A percentile compares a stretch with the other conserved stretches of the same genome.
phyloP scores from a whole-genome alignment of 2,797 vertebrate genomes.

The Ptychadena robeensis region DNA sequence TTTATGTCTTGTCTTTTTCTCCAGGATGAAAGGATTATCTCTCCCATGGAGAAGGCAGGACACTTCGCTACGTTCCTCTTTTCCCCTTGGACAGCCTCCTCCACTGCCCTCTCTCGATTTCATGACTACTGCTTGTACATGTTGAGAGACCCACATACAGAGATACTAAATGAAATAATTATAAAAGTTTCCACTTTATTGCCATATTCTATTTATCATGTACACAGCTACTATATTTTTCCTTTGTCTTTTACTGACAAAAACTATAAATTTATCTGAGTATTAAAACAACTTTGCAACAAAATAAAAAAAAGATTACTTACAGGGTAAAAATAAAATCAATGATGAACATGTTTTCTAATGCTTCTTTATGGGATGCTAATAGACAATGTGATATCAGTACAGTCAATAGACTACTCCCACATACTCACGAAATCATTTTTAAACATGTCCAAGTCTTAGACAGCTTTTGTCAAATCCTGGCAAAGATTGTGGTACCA shows the following conservation, averaged over 20 bases:
- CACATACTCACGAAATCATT: no score
- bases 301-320: neutral
- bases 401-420: neutral
- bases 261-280: neutral
- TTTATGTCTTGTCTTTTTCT: neutral
- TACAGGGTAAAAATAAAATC: conserved; percentile 14
- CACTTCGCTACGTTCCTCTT: conserved; percentile 14
- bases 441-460: no score
- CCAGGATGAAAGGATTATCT: conserved; percentile 51
- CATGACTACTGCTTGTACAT: conserved; percentile 14
- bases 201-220: neutral
- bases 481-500: no score
- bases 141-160: conserved; percentile 27
- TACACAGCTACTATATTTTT: neutral
- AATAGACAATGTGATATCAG: neutral
- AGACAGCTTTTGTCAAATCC: no score
- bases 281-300: neutral
- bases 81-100: conserved; percentile 22
- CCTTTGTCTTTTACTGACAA: neutral
- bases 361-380: neutral
- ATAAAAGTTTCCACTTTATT: conserved; percentile 36
- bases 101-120: conserved; percentile 5
- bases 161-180: conserved; percentile 44
- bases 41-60: conserved; percentile 60
- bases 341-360: conserved; percentile 1